Evolutionary conservation across 2,888 invertebrate species (phyloP), one percentile per base, ranked within the genome.

Genomic region (Catocala sponsa): DNA sequence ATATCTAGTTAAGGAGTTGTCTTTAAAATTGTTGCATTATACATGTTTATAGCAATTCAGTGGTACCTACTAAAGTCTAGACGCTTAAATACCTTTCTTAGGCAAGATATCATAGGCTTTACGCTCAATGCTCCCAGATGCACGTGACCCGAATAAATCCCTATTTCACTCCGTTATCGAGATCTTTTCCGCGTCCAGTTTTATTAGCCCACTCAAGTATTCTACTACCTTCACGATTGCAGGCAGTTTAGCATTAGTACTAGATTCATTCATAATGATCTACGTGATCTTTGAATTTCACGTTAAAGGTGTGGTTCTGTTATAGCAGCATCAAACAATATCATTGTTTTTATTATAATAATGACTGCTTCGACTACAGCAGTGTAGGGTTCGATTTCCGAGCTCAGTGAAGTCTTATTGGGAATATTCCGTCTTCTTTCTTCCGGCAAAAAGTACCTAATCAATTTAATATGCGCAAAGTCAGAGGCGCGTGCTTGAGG

Each of bases 91-190:
- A 25, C 1, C 6, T 5, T 5, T 25, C 47, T 47, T 47, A 47
- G 11, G 47, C 11, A 47, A 47, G 32, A 38, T 6, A 38, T 25
- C 25, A 32, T 49, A 49, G n/a, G 6, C n/a, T 12, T 49, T 33
- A 33, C 32, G 11, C 13, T 15, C 15, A 5, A 41, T 12, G 38
- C 12, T 46, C 11, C 9, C 15, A 46, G 38, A n/a, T 42, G 33
- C 41, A 41, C 64, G 54, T 74, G 61, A 59, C 50, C 2, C 7
- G 52, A 74, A 63, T 71, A 43, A 10, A 33, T 10, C 13, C 44
- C 43, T 62, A 12, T 44, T 38, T 57, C 62, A 56, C n/a, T 55
- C 12, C 35, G 47, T 52, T 59, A 49, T 57, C 35, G 44, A n/a
- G 25, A 52, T 59, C 41, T 47, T 33, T 47, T 59, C 58, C 72